Percentiles rank a stretch among this genome's conserved stretches.
Evolutionary conservation across 2,797 vertebrate genomes (phyloP).

Genomic region (Halcyon badia): DNA sequence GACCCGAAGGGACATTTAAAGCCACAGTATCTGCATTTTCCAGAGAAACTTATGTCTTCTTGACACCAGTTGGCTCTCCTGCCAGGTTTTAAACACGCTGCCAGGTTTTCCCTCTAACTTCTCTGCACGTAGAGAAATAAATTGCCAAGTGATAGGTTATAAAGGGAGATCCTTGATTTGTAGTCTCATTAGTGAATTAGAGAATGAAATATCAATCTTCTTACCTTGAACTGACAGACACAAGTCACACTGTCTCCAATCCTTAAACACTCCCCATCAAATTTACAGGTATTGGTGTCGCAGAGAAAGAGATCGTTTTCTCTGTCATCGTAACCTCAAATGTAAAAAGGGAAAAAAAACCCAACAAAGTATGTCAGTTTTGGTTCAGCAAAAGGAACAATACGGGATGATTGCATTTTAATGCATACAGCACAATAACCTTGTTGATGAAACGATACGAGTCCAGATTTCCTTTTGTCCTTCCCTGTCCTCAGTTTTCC

Average conservation of each 20-base stretch:
- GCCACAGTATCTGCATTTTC: constrained; percentile 54
- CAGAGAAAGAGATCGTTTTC: constrained; percentile 99
- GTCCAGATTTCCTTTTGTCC: constrained; percentile 40
- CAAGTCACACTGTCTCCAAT: constrained; percentile 99
- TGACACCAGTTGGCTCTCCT: constrained; percentile 75
- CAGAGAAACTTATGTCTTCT: constrained; percentile 59
- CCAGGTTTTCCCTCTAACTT: constrained; percentile 71
- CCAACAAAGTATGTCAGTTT: constrained; percentile 21
- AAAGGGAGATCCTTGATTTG: constrained; percentile 62
- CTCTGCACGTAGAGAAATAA: constrained; percentile 56
- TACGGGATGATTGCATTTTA: background rate
- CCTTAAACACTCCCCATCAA: constrained; percentile 96
- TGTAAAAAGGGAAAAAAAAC: constrained; percentile 62
- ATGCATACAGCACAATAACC: constrained; percentile 22
- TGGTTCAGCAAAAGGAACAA: constrained; percentile 23
- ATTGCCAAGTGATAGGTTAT: constrained; percentile 59
- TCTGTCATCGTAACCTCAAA: constrained; percentile 95
- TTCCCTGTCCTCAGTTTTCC: constrained; percentile 27
- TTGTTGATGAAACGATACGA: background rate
- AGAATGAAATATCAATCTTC: constrained; percentile 68
- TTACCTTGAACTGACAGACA: constrained; percentile 99
- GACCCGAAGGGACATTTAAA: constrained; percentile 43
- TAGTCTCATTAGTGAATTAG: constrained; percentile 67
- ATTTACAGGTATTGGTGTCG: constrained; percentile 99
- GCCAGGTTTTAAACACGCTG: constrained; percentile 52